A percentile compares a stretch with the other conserved stretches of the same genome.
Conservation (phyloP, 2,797 vertebrate genomes). For the Pristis pectinata region DNA sequence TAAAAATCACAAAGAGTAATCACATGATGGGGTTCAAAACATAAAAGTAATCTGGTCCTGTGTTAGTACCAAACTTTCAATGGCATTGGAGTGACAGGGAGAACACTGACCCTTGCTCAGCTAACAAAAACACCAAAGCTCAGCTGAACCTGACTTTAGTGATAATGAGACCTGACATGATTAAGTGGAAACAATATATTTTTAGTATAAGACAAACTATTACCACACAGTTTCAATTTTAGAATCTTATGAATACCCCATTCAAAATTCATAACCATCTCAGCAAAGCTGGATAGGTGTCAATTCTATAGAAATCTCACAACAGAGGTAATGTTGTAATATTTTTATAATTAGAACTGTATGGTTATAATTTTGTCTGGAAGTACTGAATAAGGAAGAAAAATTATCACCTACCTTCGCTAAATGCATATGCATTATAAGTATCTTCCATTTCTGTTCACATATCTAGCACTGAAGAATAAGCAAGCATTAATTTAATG, state of each 20-base stretch:
- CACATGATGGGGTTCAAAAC: not conserved
- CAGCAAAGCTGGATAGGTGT: not conserved
- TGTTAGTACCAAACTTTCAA: not conserved
- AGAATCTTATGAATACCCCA: not conserved
- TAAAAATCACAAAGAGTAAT: too few species aligned
- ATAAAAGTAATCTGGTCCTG: not conserved
- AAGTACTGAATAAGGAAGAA: not conserved
- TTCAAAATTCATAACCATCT: not conserved
- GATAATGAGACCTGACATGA: not conserved
- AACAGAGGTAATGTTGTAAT: not conserved
- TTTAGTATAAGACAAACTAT: not conserved
- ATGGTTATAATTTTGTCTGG: not conserved
- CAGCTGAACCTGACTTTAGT: not conserved
- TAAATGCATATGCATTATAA: constrained; percentile 9
- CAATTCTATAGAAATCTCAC: not conserved
- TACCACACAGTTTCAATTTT: not conserved
- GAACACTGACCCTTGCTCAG: not conserved
- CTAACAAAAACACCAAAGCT: not conserved
- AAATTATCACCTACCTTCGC: not conserved
- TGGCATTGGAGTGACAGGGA: not conserved
- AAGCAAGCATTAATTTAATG: not conserved
- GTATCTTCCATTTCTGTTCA: not conserved
- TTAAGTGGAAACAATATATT: not conserved
- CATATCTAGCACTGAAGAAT: not conserved
- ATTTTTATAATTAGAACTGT: not conserved